A percentile compares a stretch with the other conserved stretches of the same genome.
These are phyloP conservation scores for Ibycter americanus DNA, from an alignment of 2,797 vertebrate species.

Conservation along the genomic window DNA sequence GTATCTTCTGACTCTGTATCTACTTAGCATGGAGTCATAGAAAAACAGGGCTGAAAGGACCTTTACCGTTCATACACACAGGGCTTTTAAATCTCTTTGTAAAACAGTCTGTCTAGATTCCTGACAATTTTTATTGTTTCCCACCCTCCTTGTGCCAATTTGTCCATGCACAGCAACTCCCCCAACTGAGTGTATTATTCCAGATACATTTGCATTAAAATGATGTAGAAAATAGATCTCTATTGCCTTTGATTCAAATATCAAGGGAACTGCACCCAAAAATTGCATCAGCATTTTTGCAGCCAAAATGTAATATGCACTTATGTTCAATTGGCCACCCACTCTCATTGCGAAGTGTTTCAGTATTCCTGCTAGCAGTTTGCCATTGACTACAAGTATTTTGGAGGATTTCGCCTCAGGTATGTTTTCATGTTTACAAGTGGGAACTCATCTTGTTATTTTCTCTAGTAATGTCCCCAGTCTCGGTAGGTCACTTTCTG, in stretches of 20 bases:
- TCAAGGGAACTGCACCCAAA: constrained; percentile 32
- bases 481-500: neutral
- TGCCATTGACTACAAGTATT: constrained; percentile 3
- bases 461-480: neutral
- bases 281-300: constrained; percentile 31
- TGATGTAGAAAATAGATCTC: constrained; percentile 13
- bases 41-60: neutral
- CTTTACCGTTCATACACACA: neutral
- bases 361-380: neutral
- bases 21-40: neutral
- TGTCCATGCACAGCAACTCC: neutral
- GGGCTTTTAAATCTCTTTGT: neutral
- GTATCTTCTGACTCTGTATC: neutral
- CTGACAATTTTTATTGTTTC: neutral
- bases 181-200: neutral
- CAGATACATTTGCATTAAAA: constrained; percentile 41
- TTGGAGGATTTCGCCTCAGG: constrained; percentile 35
- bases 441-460: neutral
- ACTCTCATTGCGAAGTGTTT: constrained; percentile 9
- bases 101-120: neutral
- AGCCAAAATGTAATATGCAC: constrained; percentile 21
- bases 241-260: constrained; percentile 28
- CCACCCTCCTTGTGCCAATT: neutral
- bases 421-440: neutral
- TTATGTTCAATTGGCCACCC: constrained; percentile 29